Percentiles rank a stretch among this genome's conserved stretches.
Evolutionary conservation across 2,888 invertebrate species (phyloP).

Genomic region (Drosophila colorata): DNA sequence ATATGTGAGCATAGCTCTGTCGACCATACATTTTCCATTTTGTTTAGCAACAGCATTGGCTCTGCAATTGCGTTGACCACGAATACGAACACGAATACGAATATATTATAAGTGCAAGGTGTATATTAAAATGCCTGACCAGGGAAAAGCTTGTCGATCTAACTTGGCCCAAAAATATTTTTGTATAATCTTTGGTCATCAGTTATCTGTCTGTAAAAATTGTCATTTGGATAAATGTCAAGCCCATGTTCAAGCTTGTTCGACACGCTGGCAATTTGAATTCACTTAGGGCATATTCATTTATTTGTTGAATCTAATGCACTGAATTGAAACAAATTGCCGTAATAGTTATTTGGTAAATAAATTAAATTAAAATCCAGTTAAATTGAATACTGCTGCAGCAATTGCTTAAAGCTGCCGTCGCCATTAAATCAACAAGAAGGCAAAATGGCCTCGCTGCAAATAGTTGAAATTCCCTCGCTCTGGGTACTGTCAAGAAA

Average conservation of each 20-base stretch:
- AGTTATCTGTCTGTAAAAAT: too few species aligned
- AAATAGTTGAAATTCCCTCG: slow-evolving; percentile 57
- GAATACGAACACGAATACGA: slow-evolving; percentile 1
- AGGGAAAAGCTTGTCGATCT: not conserved
- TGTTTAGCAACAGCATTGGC: slow-evolving; percentile 1
- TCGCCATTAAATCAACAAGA: slow-evolving; percentile 62
- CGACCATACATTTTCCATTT: slow-evolving; percentile 36
- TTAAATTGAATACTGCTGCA: slow-evolving; percentile 32
- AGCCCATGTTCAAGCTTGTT: slow-evolving; percentile 13
- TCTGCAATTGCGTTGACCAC: slow-evolving; percentile 1
- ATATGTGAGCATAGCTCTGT: slow-evolving; percentile 23
- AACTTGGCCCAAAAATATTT: not conserved
- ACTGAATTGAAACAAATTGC: slow-evolving; percentile 45
- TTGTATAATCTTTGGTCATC: too few species aligned
- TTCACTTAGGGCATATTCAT: slow-evolving; percentile 18
- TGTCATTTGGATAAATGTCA: slow-evolving; percentile 3
- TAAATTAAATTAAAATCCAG: slow-evolving; percentile 58
- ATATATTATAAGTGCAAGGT: not conserved
- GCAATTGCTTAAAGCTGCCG: slow-evolving; percentile 27
- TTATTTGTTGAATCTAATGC: slow-evolving; percentile 27
- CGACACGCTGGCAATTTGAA: slow-evolving; percentile 25
- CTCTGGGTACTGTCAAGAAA: slow-evolving; percentile 50
- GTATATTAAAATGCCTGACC: not conserved
- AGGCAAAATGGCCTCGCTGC: slow-evolving; percentile 51
- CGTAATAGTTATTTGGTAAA: slow-evolving; percentile 43